phyloP scores from a whole-genome alignment of 2,113 vertebrate genomes.

The Edolisoma coerulescens region DNA sequence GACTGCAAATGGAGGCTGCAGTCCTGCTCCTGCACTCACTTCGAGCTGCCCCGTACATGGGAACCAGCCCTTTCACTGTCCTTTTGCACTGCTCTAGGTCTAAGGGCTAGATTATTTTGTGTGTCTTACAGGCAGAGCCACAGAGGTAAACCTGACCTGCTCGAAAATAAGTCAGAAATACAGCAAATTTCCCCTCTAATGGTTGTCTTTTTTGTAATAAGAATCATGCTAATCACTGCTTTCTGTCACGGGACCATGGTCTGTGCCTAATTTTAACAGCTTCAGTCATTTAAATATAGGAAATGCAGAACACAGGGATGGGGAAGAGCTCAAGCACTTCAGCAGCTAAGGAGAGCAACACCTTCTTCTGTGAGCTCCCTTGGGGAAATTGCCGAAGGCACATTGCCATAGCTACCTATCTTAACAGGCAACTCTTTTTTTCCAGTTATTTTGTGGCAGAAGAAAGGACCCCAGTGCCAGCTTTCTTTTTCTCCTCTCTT shows the following conservation, averaged over 20 bases:
- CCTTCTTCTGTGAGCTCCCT: not conserved
- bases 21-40: not conserved
- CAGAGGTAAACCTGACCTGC: not conserved
- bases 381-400: not conserved
- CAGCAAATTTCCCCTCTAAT: not conserved
- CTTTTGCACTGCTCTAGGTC: not conserved
- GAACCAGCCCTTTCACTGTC: not conserved
- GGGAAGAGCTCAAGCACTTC: not conserved
- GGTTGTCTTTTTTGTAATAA: not conserved
- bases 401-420: not conserved
- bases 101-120: not conserved
- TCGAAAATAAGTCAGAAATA: not conserved
- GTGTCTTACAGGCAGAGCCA: not conserved
- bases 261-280: not conserved
- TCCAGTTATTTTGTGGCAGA: not conserved
- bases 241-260: not conserved
- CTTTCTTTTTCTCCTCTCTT: not conserved
- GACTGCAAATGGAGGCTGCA: not conserved
- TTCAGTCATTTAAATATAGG: not conserved
- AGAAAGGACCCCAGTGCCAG: not conserved
- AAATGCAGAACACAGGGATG: not conserved
- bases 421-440: not conserved
- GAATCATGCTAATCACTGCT: not conserved
- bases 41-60: fast-evolving
- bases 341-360: not conserved